Conservation (phyloP, 1,140 invertebrate genomes). For the Trachelipus rathkii region DNA sequence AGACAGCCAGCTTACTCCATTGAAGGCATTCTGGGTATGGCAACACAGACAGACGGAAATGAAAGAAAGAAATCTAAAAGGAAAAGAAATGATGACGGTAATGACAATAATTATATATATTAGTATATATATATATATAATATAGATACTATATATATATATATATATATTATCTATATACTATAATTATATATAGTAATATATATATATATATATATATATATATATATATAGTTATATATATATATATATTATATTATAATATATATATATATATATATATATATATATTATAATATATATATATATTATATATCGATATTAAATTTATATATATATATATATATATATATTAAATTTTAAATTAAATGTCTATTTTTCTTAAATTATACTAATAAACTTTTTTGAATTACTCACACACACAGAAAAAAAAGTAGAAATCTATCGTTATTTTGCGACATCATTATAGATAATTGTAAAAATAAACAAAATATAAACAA, state of each 20-base stretch:
- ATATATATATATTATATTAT: not conserved
- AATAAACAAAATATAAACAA: too few species aligned
- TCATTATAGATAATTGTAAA: too few species aligned
- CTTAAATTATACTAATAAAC: too few species aligned
- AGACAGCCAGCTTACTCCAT: not conserved
- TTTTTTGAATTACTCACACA: too few species aligned
- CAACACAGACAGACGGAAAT: not conserved
- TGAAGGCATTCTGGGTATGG: not conserved
- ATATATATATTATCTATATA: not conserved
- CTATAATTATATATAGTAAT: not conserved
- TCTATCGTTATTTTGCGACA: too few species aligned
- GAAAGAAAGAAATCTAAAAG: not conserved
- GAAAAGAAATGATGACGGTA: not conserved
- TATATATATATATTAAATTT: too few species aligned
- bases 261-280: too few species aligned
- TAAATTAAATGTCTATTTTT: too few species aligned
- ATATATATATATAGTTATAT: constrained; percentile 14
- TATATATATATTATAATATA: too few species aligned
- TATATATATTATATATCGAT: too few species aligned
- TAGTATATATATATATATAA: not conserved
- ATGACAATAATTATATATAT: not conserved
- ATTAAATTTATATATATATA: too few species aligned
- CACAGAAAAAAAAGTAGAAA: too few species aligned
- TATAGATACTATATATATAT: constrained; percentile 3
- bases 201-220: constrained; percentile 10